These are phyloP conservation scores for Thomomys bottae DNA, from an alignment of 2,113 vertebrate species.

Conservation along the genomic window DNA sequence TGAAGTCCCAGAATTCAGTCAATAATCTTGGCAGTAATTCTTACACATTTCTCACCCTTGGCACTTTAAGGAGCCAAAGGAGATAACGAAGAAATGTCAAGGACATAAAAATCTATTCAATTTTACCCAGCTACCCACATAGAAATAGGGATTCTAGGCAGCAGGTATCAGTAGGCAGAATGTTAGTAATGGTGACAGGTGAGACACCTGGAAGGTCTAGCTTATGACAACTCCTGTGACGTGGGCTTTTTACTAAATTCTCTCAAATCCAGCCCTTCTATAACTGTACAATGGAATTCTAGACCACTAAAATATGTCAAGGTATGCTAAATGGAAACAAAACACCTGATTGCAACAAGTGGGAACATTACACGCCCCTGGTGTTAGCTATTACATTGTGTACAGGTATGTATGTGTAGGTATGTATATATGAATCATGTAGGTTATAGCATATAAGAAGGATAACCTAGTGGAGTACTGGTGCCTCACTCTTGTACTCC, in stretches of 20 bases:
- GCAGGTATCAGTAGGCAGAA: not conserved
- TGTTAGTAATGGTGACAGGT: not conserved
- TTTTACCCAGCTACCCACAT: not conserved
- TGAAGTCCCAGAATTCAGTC: not conserved
- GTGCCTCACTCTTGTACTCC: too few relatives aligned
- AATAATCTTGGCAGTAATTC: conserved; percentile 31
- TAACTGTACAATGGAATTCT: not conserved
- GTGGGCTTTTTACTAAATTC: not conserved
- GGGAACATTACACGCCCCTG: not conserved
- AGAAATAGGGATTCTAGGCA: not conserved
- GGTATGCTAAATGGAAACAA: not conserved
- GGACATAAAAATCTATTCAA: conserved; percentile 43
- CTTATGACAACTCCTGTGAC: too few relatives aligned
- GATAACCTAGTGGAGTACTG: too few relatives aligned
- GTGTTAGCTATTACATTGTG: not conserved
- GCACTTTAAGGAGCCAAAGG: conserved; percentile 43
- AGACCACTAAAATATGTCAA: not conserved
- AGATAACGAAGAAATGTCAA: conserved; percentile 60
- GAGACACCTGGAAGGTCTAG: not conserved
- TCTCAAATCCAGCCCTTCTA: not conserved
- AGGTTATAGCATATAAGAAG: not conserved
- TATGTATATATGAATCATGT: too few relatives aligned
- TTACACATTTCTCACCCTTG: not conserved
- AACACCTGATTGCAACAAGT: not conserved
- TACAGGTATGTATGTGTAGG: not conserved